Base-by-base conservation (phyloP, 2,797 vertebrate genomes). In the Lemur catta region DNA sequence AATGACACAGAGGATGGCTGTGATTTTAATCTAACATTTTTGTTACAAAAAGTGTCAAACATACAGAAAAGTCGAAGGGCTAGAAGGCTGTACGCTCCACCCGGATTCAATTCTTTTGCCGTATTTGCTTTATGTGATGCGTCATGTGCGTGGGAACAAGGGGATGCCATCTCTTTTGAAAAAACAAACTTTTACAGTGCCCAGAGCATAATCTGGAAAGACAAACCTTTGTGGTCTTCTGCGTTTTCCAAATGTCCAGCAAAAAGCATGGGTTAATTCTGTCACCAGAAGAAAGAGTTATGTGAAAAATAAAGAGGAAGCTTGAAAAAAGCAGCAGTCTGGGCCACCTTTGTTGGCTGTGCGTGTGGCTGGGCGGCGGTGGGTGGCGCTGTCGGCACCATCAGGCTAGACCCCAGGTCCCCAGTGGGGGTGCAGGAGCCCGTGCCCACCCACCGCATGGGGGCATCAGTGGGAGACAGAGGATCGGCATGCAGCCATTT, bases 381-480 rank as follows among this genome's bases (percentile, higher is more conserved):
- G 33, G 13, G 35, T 28, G 33, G 48, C 2, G 2, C 20, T 14
- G 11, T 22, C 4, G 2, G 75, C 33, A 26, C 24, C 15, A 11
- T 61, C 59, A 12, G 38, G 38, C 17, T 10, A 30, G 38, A 81
- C 28, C 26, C 79, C 15, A 20, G 38, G 11, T 30, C 17, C 30
- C 48, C 20, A 46, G 41, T 14, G 26, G 26, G 41, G 43, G 5
- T 46, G 33, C 17, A 20, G 14, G 43, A 33, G 72, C 0, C 0
- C 59, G 1, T 5, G 72, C 50, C 50, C 24, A 13, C n/a, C 12
- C 22, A 9, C n/a, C 2, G 1, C 67, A 17, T 7, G 24, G 14
- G 35, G 71, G 13, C 2, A 14, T 28, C 38, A 14, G 59, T 38
- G n/a, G 84, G 75, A 22, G n/a, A 55, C 20, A 15, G 63, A 28